A percentile compares a stretch with the other conserved stretches of the same genome.
phyloP scores from a whole-genome alignment of 2,113 vertebrate genomes.

The Epinephelus moara region DNA sequence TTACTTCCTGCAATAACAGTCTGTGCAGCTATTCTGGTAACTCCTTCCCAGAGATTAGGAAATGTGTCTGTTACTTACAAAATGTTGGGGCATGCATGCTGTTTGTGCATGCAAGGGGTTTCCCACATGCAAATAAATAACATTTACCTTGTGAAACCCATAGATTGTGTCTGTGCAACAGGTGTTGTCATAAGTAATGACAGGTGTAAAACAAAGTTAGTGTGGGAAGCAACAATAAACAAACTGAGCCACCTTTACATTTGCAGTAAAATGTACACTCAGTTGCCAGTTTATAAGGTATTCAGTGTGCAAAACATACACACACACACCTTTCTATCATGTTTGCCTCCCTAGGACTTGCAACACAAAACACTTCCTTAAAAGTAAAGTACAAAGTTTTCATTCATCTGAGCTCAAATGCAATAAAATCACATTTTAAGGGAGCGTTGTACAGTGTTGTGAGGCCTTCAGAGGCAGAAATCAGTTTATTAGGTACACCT shows the following conservation, averaged over 20 bases:
- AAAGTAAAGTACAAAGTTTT: neutral
- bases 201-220: neutral
- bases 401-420: neutral
- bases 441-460: neutral
- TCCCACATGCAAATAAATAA: neutral
- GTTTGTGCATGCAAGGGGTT: no score
- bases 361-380: neutral
- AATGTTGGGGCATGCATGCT: accelerated
- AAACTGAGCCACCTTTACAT: neutral
- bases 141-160: neutral
- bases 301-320: neutral
- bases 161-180: neutral
- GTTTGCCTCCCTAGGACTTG: no score
- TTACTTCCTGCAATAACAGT: constrained; percentile 18
- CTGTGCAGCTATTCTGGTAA: constrained; percentile 9
- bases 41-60: neutral
- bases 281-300: neutral
- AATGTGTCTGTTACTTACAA: neutral
- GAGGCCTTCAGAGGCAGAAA: neutral
- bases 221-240: neutral
- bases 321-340: neutral
- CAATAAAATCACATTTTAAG: neutral
- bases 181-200: neutral
- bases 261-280: neutral
- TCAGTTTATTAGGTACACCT: neutral